Evolutionary conservation across 2,113 vertebrate genomes (phyloP).

Genomic region (Embiotoca jacksoni): DNA sequence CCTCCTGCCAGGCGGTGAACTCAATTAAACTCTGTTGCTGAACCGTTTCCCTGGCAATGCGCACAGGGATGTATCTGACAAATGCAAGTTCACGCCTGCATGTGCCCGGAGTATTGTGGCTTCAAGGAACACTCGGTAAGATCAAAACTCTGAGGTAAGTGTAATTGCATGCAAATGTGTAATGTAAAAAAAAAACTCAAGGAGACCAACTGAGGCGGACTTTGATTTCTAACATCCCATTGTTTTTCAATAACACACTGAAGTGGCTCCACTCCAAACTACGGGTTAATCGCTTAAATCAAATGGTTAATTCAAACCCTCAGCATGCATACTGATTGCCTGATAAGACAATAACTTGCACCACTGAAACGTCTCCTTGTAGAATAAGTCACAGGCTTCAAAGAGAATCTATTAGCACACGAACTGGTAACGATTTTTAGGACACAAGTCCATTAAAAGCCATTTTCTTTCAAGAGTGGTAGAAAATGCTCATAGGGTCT

Average conservation of each 20-base stretch:
- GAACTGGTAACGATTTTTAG: constrained; percentile 65
- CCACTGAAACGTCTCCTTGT: constrained; percentile 25
- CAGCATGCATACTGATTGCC: constrained; percentile 29
- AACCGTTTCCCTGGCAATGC: constrained; percentile 74
- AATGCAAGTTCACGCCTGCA: constrained; percentile 66
- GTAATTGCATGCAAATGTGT: constrained; percentile 45
- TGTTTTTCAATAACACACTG: constrained; percentile 13
- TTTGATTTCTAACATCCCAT: constrained; percentile 4
- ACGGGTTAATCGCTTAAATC: constrained; percentile 32
- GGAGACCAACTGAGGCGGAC: not conserved
- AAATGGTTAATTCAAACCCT: constrained; percentile 40
- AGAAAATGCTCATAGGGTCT: constrained; percentile 50
- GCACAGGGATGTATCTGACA: constrained; percentile 66
- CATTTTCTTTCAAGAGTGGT: constrained; percentile 59
- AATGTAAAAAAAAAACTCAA: constrained; percentile 10
- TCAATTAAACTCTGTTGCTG: constrained; percentile 72
- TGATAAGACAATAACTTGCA: constrained; percentile 35
- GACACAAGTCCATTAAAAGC: constrained; percentile 67
- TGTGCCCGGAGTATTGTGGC: constrained; percentile 64
- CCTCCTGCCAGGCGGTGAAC: constrained; percentile 48
- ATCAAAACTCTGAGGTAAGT: constrained; percentile 56
- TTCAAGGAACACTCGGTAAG: constrained; percentile 56
- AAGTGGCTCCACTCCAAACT: constrained; percentile 14
- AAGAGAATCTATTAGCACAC: constrained; percentile 67
- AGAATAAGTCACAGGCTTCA: constrained; percentile 54